phyloP scores from a whole-genome alignment of 2,113 vertebrate genomes.

The Diphyllodes magnificus region DNA sequence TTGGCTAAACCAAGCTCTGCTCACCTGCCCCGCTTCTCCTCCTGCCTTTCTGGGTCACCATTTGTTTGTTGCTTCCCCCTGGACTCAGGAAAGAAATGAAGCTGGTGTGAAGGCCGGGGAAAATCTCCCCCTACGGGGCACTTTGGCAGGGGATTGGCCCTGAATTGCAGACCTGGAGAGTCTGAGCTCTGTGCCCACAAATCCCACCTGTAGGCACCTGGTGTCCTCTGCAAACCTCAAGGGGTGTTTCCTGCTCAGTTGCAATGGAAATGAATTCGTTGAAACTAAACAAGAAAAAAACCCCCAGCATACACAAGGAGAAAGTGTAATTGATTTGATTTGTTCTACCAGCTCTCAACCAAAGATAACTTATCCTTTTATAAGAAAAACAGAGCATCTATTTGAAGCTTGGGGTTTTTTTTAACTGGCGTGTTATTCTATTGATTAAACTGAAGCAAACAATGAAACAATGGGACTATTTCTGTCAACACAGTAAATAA shows the following conservation, averaged over 20 bases:
- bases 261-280: not conserved
- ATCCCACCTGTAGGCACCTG: not conserved
- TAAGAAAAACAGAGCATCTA: not conserved
- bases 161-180: not conserved
- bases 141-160: not conserved
- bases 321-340: not conserved
- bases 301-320: accelerated
- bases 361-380: not conserved
- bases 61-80: not conserved
- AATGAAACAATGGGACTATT: not conserved
- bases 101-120: not conserved
- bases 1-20: not conserved
- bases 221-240: not conserved
- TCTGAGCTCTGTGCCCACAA: not conserved
- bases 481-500: not conserved
- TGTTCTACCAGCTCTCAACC: not conserved
- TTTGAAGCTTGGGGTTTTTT: not conserved
- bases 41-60: not conserved
- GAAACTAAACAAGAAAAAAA: not conserved
- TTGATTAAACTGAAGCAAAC: not conserved
- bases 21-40: not conserved
- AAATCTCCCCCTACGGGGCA: not conserved
- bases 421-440: not conserved
- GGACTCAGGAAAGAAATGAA: not conserved
- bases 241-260: not conserved